phyloP scores from a whole-genome alignment of 2,888 invertebrate species.

The Apodemia mormo region DNA sequence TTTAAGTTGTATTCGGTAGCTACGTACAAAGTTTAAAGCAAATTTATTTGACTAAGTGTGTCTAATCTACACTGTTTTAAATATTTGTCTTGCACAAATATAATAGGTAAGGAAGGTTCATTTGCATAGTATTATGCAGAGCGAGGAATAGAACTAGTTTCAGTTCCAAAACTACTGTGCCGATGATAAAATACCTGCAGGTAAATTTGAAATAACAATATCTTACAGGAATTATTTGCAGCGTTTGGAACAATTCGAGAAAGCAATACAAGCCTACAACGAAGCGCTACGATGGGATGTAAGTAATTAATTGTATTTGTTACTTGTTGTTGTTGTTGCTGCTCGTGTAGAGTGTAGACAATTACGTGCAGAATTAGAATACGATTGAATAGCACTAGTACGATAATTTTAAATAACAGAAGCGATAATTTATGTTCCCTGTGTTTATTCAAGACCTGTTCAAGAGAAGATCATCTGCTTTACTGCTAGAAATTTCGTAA shows the following conservation, averaged over 20 bases:
- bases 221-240: slow-evolving; percentile 68
- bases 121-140: slow-evolving; percentile 9
- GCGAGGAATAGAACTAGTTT: slow-evolving; percentile 11
- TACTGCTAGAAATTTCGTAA: too few relatives aligned
- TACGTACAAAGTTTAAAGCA: too few relatives aligned
- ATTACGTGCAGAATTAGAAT: background rate
- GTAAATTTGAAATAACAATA: slow-evolving; percentile 30
- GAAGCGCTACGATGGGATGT: slow-evolving; percentile 75
- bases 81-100: background rate
- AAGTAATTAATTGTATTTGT: slow-evolving; percentile 47
- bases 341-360: background rate
- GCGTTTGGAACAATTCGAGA: slow-evolving; percentile 68
- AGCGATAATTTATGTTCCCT: too few relatives aligned
- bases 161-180: background rate
- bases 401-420: too few relatives aligned
- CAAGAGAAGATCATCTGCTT: too few relatives aligned
- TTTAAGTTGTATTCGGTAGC: too few relatives aligned
- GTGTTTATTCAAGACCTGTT: too few relatives aligned
- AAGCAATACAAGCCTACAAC: slow-evolving; percentile 68
- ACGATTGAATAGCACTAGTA: background rate
- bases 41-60: too few relatives aligned
- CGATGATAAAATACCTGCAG: slow-evolving; percentile 20
- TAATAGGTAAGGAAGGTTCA: slow-evolving; percentile 7
- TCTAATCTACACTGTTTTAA: background rate
- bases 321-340: background rate